Evolutionary conservation across 2,113 vertebrate genomes (phyloP).

Genomic region (Podarcis raffonei): DNA sequence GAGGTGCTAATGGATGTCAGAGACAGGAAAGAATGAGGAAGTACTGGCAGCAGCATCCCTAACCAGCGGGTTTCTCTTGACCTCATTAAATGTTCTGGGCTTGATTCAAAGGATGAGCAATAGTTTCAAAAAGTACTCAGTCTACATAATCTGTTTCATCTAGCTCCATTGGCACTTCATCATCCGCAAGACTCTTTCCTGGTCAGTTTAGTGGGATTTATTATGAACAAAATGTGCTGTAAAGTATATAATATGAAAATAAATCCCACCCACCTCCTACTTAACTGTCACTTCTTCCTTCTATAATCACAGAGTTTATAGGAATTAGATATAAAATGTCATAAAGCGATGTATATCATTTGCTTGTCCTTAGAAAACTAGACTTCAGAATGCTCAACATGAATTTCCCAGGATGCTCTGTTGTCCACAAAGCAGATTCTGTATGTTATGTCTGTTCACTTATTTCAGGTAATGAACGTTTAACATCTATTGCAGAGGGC

Average conservation of each 20-base stretch:
- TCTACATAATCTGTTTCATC: slow-evolving; percentile 26
- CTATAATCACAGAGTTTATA: slow-evolving; percentile 25
- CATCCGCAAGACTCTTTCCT: slow-evolving; percentile 18
- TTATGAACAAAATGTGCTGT: slow-evolving; percentile 30
- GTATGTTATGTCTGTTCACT: not conserved
- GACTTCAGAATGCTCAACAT: not conserved
- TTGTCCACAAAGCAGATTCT: not conserved
- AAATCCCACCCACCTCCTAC: slow-evolving; percentile 33
- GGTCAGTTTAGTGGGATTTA: slow-evolving; percentile 37
- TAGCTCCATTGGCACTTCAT: slow-evolving; percentile 25
- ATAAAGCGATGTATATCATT: not conserved
- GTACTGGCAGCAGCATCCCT: not conserved
- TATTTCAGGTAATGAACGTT: not conserved
- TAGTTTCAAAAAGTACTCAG: slow-evolving; percentile 26
- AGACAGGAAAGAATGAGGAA: not conserved
- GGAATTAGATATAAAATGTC: slow-evolving; percentile 32
- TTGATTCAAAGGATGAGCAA: slow-evolving; percentile 26
- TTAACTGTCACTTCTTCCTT: slow-evolving; percentile 34
- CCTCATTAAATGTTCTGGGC: slow-evolving; percentile 22
- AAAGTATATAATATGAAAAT: slow-evolving; percentile 34
- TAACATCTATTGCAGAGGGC: not conserved
- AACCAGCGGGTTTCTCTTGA: not conserved
- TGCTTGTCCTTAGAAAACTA: slow-evolving; percentile 17
- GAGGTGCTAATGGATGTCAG: not conserved
- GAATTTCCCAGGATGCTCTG: not conserved